Conservation (phyloP, 2,113 vertebrate genomes). For the Antechinus stuartii region DNA sequence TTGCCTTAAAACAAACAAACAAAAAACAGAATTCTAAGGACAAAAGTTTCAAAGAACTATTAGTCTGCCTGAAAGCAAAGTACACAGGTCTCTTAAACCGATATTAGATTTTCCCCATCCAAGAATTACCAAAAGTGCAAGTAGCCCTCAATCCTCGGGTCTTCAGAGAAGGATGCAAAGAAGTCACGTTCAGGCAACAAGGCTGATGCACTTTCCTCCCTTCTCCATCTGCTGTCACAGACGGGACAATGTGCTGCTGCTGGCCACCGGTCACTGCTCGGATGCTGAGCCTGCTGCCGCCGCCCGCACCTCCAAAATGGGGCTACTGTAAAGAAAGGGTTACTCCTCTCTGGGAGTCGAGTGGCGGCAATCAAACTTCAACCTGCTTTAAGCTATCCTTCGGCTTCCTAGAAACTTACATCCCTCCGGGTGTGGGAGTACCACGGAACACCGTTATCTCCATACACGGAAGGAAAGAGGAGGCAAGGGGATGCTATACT, state of each 20-base stretch:
- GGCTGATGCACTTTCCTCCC: conserved; percentile 1
- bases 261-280: conserved; percentile 15
- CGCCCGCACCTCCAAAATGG: neutral
- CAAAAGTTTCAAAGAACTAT: conserved; percentile 55
- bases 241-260: conserved; percentile 43
- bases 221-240: conserved; percentile 9
- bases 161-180: neutral
- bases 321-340: conserved; percentile 67
- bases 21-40: neutral
- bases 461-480: neutral
- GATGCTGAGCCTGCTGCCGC: neutral
- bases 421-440: conserved; percentile 24
- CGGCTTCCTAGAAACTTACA: conserved; percentile 61
- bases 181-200: neutral
- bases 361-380: conserved; percentile 71
- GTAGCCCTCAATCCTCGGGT: conserved; percentile 9
- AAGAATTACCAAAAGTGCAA: neutral
- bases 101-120: neutral
- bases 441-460: neutral
- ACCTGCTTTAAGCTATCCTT: neutral
- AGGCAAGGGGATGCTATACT: neutral
- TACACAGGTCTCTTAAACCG: neutral
- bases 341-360: conserved; percentile 48
- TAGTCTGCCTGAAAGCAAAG: neutral
- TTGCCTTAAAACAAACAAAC: too few relatives aligned